Percentiles rank a stretch among this genome's conserved stretches.
These are phyloP conservation scores for Apis dorsata DNA, from an alignment of 1,140 invertebrate genomes.

Conservation along the genomic window DNA sequence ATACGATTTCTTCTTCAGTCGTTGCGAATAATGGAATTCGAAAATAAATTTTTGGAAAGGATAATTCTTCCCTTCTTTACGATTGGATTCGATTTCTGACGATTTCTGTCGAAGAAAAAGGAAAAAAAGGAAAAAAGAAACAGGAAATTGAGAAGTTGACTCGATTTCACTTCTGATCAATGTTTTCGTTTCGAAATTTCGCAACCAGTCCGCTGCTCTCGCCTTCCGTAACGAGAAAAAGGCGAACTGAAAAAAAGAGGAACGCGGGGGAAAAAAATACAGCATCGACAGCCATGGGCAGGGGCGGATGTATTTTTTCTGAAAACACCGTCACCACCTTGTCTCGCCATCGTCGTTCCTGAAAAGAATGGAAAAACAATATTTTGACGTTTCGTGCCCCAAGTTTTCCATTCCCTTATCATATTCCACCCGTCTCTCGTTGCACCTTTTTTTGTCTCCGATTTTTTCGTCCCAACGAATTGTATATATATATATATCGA, in stretches of 20 bases:
- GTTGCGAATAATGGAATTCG: too few species aligned
- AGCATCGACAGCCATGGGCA: constrained; percentile 60
- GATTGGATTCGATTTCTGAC: too few species aligned
- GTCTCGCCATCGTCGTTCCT: constrained; percentile 66
- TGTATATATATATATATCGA: neutral
- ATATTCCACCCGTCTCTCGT: constrained; percentile 31
- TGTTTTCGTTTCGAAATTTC: constrained; percentile 75
- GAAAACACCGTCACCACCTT: constrained; percentile 73
- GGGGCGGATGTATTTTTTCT: constrained; percentile 76
- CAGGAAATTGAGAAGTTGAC: neutral
- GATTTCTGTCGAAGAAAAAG: constrained; percentile 1
- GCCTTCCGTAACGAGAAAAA: constrained; percentile 25
- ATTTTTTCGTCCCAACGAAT: neutral
- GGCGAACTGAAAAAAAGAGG: constrained; percentile 33
- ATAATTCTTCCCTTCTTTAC: neutral
- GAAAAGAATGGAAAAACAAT: constrained; percentile 80
- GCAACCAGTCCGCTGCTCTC: constrained; percentile 50
- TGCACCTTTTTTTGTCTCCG: neutral
- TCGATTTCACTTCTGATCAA: constrained; percentile 46
- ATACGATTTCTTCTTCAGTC: neutral
- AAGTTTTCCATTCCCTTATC: constrained; percentile 66
- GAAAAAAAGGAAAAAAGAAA: neutral
- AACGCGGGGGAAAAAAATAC: constrained; percentile 70
- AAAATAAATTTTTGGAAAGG: neutral
- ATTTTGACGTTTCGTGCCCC: constrained; percentile 74